phyloP scores from a whole-genome alignment of 37 sponge, comb jelly and placozoan genomes.

The Chondrilla cf. caribensis region DNA sequence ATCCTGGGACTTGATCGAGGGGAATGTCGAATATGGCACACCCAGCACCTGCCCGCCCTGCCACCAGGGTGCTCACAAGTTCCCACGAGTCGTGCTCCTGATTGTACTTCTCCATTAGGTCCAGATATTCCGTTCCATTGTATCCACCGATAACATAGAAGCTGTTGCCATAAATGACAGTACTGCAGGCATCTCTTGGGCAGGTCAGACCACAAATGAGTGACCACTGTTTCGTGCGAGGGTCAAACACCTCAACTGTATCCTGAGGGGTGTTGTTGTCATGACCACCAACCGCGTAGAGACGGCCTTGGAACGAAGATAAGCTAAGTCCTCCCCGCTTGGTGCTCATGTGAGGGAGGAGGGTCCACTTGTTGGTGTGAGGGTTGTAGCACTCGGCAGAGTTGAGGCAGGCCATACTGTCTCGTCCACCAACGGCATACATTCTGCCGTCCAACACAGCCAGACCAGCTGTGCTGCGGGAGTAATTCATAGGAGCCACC shows the following conservation, averaged over 20 bases:
- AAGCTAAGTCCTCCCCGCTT: conserved; percentile 70
- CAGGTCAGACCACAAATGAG: conserved; percentile 38
- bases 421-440: conserved; percentile 74
- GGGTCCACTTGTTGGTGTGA: conserved; percentile 71
- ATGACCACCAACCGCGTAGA: conserved; percentile 86
- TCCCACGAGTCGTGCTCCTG: conserved; percentile 65
- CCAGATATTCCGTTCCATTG: conserved; percentile 64
- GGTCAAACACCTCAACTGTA: conserved; percentile 68
- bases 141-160: conserved; percentile 82
- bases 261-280: conserved; percentile 38
- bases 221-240: conserved; percentile 54
- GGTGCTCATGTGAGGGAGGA: conserved; percentile 50
- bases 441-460: conserved; percentile 59
- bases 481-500: conserved; percentile 57
- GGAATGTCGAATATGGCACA: conserved; percentile 18
- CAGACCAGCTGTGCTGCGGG: conserved; percentile 80
- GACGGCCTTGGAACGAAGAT: conserved; percentile 42
- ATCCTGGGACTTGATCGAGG: neutral
- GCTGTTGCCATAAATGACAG: conserved; percentile 57
- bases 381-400: conserved; percentile 82
- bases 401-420: conserved; percentile 64
- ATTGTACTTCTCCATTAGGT: conserved; percentile 70
- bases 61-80: conserved; percentile 35
- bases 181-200: conserved; percentile 69
- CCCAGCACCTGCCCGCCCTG: conserved; percentile 72